Conservation (phyloP, 1,140 invertebrate genomes). For the Saxidomus purpurata region DNA sequence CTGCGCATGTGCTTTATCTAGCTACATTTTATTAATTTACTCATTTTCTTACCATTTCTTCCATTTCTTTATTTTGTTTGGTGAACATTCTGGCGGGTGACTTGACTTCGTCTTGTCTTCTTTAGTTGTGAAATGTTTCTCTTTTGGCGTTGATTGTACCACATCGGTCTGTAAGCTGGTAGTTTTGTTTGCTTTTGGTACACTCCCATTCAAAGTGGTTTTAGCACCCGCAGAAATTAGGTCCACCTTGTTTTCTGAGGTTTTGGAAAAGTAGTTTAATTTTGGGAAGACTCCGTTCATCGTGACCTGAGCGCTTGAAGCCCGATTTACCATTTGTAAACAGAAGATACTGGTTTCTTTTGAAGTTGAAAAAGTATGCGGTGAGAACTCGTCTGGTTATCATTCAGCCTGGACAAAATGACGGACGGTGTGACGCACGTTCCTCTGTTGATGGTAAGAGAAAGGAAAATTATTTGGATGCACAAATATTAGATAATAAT, state of each 20-base stretch:
- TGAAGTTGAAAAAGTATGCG: neutral
- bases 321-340: neutral
- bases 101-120: neutral
- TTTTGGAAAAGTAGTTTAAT: neutral
- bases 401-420: neutral
- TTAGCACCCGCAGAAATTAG: neutral
- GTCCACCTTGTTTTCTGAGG: neutral
- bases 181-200: neutral
- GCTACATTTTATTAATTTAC: too few species aligned
- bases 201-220: neutral
- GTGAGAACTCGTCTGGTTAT: slow-evolving; percentile 3
- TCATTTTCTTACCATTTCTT: slow-evolving; percentile 24
- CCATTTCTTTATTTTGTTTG: slow-evolving; percentile 38
- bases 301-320: neutral
- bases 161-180: neutral
- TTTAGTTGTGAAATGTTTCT: neutral
- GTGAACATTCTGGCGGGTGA: neutral
- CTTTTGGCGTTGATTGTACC: neutral
- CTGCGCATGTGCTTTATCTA: too few species aligned
- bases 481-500: slow-evolving; percentile 24
- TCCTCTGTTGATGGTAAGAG: neutral
- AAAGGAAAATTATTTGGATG: neutral
- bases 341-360: neutral
- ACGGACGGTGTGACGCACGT: neutral
- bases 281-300: neutral